Evolutionary conservation across 2,797 vertebrate genomes (phyloP), one percentile per base, ranked within the genome.

Genomic region (Mareca penelope): DNA sequence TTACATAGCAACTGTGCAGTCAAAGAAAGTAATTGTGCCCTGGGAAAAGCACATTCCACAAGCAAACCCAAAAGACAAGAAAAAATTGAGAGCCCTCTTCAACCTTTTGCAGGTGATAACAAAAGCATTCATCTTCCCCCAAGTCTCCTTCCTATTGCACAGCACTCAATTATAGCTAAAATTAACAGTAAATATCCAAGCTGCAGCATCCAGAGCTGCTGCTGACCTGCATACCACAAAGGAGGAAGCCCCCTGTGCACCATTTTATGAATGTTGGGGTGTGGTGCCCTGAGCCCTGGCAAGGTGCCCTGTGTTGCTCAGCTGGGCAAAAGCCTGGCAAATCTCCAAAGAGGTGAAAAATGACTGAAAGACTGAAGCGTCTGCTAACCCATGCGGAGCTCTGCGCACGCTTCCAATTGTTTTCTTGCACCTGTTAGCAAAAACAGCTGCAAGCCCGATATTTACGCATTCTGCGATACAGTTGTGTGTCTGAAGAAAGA

Each of bases 371-470:
- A 39, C 56, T 46, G 39, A 88, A 92, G 31, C 4, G 21, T 28
- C 61, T 81, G 42, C 48, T 86, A 81, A 67, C 31, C 28, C 26
- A 78, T 69, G 73, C 5, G 4, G 26, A 80, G 56, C 42, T 88
- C 10, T 73, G 44, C 40, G 23, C 4, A n/a, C 64, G 42, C 40
- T 50, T 50, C 35, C 82, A 70, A 94, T 90, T 92, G 89, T 73
- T 81, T 91, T 71, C 7, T 4, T 44, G 68, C 95, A 97, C 88
- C 95, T 96, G 96, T 91, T 70, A 12, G 48, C 78, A 75, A 73
- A 95, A 96, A 61, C 96, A 97, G 96, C 96, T 96, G 96, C 94
- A 94, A 15, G 10, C 24, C 16, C 0, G 2, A 39, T 71, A 73
- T 88, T 89, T 57, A 57, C 55, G 48, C 53, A 64, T 88, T 86